Conservation (phyloP, 2,113 vertebrate species). For the Lasiurus borealis region DNA sequence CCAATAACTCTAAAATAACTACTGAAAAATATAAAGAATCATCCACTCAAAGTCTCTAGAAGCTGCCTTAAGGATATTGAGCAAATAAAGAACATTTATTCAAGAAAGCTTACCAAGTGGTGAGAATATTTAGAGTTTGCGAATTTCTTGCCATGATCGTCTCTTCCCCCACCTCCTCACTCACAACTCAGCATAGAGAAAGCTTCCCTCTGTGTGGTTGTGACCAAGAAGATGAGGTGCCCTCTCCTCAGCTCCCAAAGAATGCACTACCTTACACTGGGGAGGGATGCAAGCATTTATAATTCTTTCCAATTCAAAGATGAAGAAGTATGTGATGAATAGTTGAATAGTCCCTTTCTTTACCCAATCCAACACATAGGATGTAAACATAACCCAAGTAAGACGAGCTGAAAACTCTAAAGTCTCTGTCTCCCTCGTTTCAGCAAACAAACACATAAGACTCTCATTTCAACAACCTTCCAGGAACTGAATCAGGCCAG, state of each 20-base stretch:
- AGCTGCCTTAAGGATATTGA: not conserved
- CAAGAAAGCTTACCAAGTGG: not conserved
- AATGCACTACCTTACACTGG: not conserved
- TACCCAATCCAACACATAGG: accelerated
- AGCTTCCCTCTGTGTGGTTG: not conserved
- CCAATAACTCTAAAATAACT: not conserved
- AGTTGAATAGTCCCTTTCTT: not conserved
- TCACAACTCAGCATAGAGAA: not conserved
- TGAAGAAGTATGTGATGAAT: not conserved
- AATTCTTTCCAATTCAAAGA: not conserved
- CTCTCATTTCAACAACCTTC: not conserved
- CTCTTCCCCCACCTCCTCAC: not conserved
- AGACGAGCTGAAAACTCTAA: not conserved
- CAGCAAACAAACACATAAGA: not conserved
- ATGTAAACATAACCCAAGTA: not conserved
- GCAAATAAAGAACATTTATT: not conserved
- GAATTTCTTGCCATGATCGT: too few species aligned
- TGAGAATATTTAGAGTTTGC: not conserved
- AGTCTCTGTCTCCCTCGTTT: not conserved
- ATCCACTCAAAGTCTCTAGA: not conserved
- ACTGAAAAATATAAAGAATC: not conserved
- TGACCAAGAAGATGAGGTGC: not conserved
- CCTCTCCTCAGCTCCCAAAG: not conserved
- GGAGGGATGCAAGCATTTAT: not conserved
- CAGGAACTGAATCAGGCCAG: not conserved